A percentile compares a stretch with the other conserved stretches of the same genome.
phyloP scores from a whole-genome alignment of 1,140 invertebrate species.

The Dolichoris vasculosae region DNA sequence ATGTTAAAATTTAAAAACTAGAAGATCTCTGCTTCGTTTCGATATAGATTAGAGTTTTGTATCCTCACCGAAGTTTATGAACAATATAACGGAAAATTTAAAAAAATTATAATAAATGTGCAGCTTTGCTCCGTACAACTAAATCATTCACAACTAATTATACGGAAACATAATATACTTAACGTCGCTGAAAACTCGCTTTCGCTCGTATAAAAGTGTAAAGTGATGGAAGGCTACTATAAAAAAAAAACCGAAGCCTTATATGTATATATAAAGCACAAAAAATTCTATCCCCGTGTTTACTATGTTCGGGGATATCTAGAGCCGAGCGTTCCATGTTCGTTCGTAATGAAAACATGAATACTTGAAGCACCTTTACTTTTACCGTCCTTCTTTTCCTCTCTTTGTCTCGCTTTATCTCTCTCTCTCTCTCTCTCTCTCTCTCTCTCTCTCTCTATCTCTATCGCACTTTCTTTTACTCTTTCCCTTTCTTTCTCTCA shows the following conservation, averaged over 20 bases:
- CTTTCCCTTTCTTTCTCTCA: not conserved
- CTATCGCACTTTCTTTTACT: too few relatives aligned
- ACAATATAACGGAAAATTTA: too few relatives aligned
- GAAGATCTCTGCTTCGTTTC: too few relatives aligned
- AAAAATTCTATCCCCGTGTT: not conserved
- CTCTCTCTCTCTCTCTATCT: not conserved
- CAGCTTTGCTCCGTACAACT: not conserved
- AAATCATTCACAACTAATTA: not conserved
- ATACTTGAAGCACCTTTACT: conserved; percentile 50
- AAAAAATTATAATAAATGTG: too few relatives aligned
- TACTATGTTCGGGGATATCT: conserved; percentile 6
- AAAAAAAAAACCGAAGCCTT: not conserved
- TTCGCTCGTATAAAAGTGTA: not conserved
- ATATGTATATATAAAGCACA: not conserved
- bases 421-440: too few relatives aligned
- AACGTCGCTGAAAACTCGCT: not conserved
- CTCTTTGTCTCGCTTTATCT: too few relatives aligned
- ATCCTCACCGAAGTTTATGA: too few relatives aligned
- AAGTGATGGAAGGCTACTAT: not conserved
- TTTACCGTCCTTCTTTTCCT: conserved; percentile 39
- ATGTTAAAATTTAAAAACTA: too few relatives aligned
- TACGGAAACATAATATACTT: not conserved
- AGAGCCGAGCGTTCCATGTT: not conserved
- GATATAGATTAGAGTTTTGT: too few relatives aligned
- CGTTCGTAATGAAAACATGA: conserved; percentile 51